Conservation (phyloP, 2,113 vertebrate genomes). For the Cephalopterus ornatus region DNA sequence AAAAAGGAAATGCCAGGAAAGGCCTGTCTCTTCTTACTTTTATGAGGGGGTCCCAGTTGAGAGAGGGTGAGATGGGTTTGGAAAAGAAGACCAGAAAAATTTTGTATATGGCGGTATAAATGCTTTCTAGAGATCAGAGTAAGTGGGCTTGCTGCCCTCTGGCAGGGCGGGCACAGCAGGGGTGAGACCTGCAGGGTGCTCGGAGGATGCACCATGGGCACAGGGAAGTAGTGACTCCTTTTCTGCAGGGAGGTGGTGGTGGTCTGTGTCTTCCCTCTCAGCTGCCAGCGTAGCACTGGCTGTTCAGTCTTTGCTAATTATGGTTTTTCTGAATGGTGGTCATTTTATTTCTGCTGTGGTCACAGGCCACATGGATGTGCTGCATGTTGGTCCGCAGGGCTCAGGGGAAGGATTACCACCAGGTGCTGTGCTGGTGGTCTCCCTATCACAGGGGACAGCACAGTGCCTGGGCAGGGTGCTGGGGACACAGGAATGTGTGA, state of each 20-base stretch:
- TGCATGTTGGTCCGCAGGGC: rapidly evolving
- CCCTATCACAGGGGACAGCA: background rate
- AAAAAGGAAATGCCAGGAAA: slow-evolving; percentile 70
- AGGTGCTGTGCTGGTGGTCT: background rate
- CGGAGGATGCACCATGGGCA: rapidly evolving
- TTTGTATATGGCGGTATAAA: background rate
- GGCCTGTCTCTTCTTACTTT: slow-evolving; percentile 63
- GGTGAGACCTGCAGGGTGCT: rapidly evolving
- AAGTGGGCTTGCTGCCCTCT: rapidly evolving
- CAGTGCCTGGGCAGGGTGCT: no score
- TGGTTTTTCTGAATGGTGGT: background rate
- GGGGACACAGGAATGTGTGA: background rate
- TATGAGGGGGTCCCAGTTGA: slow-evolving; percentile 58
- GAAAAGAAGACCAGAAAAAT: slow-evolving; percentile 19
- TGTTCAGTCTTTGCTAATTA: background rate
- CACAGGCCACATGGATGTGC: rapidly evolving
- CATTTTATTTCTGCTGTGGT: background rate
- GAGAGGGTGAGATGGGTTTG: background rate
- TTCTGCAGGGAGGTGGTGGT: background rate
- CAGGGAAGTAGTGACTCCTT: background rate
- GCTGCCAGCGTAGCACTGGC: background rate
- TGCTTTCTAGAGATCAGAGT: background rate
- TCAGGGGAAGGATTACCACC: rapidly evolving
- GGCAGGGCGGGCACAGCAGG: rapidly evolving
- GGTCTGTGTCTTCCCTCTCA: background rate